phyloP scores from a whole-genome alignment of 2,113 vertebrate species.

The Takifugu bimaculatus region DNA sequence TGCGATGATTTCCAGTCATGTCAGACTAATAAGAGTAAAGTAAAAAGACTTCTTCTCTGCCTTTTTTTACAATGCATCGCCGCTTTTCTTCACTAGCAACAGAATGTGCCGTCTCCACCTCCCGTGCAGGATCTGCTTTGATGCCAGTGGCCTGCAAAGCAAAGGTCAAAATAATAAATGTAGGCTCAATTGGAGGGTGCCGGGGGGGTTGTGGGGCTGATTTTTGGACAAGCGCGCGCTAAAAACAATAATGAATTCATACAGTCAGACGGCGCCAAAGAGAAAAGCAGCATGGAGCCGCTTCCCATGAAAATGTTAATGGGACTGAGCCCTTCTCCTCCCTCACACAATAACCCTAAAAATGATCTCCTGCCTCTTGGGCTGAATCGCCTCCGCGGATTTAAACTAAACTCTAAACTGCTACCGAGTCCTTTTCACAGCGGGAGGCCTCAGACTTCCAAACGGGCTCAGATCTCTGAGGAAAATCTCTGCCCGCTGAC shows the following conservation, averaged over 20 bases:
- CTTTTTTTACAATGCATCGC: neutral
- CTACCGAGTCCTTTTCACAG: slow-evolving; percentile 2
- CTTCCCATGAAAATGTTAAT: slow-evolving; percentile 64
- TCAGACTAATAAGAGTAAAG: too few species aligned
- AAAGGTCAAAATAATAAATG: slow-evolving; percentile 85
- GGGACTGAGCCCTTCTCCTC: slow-evolving; percentile 59
- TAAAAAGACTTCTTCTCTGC: too few species aligned
- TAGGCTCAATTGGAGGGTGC: slow-evolving; percentile 75
- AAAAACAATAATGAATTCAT: slow-evolving; percentile 73
- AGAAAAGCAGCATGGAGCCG: slow-evolving; percentile 66
- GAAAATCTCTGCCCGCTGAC: too few species aligned
- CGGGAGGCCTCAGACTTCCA: slow-evolving; percentile 4
- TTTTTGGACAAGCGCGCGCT: slow-evolving; percentile 63
- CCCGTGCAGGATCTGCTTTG: slow-evolving; percentile 66
- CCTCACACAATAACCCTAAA: slow-evolving; percentile 7
- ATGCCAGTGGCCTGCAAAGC: slow-evolving; percentile 70
- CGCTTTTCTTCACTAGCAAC: slow-evolving; percentile 61
- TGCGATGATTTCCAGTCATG: too few species aligned
- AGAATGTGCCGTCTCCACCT: slow-evolving; percentile 65
- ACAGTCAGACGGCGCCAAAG: slow-evolving; percentile 69
- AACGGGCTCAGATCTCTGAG: too few species aligned
- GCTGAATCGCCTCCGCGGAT: too few species aligned
- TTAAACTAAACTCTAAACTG: too few species aligned
- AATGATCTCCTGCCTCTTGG: too few species aligned
- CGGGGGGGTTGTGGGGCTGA: slow-evolving; percentile 38